A percentile compares a stretch with the other conserved stretches of the same genome.
These are phyloP conservation scores for Acrossocheilus wenchowensis DNA, from an alignment of 2,797 vertebrate species.

Conservation along the genomic window DNA sequence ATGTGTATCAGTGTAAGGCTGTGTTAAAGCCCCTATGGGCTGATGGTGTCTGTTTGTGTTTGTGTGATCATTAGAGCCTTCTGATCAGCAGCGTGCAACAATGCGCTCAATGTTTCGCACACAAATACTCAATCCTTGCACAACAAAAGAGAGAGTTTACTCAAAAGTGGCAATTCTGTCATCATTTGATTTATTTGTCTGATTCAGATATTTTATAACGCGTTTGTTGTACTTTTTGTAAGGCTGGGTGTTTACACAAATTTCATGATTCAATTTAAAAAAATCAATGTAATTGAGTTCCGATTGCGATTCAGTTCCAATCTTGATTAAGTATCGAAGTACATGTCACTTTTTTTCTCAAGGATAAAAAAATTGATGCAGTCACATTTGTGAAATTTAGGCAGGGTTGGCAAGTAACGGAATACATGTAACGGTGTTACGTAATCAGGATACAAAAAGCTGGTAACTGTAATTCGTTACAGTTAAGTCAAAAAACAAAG, in stretches of 20 bases:
- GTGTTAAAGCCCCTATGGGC: constrained; percentile 34
- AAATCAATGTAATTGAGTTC: not conserved
- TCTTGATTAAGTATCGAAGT: not conserved
- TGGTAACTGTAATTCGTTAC: not conserved
- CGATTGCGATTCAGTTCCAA: not conserved
- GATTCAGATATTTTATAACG: not conserved
- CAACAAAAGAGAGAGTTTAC: not conserved
- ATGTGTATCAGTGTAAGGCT: constrained; percentile 25
- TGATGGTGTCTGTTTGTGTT: constrained; percentile 44
- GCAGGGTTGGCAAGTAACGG: not conserved
- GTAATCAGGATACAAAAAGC: not conserved
- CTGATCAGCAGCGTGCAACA: constrained; percentile 34
- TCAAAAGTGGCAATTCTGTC: not conserved
- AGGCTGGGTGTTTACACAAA: not conserved
- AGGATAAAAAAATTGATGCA: not conserved
- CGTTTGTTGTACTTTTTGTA: not conserved
- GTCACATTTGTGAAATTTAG: not conserved
- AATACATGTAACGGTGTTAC: not conserved
- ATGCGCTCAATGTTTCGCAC: constrained; percentile 15
- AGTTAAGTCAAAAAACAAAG: not conserved
- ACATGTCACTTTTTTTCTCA: not conserved
- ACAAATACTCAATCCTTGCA: not conserved
- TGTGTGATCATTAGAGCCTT: constrained; percentile 44
- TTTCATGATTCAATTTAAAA: not conserved
- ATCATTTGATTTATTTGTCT: not conserved